Evolutionary conservation across 2,797 vertebrate genomes (phyloP), one percentile per base, ranked within the genome.

Genomic region (Pogoniulus pusillus): DNA sequence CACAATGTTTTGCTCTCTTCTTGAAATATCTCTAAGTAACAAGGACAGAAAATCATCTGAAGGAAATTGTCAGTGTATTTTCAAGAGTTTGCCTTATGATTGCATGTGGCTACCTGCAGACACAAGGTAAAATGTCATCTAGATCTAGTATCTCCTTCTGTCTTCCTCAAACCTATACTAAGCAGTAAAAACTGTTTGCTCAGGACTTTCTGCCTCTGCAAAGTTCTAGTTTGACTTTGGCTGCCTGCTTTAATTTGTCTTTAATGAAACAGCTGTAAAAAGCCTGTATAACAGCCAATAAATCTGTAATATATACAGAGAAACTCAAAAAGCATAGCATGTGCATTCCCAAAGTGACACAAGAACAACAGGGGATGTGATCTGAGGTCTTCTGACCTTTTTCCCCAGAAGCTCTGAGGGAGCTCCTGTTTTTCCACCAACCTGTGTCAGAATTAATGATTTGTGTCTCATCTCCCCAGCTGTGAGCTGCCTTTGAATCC

Each of bases 261-360:
- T 93, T 80, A 94, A 90, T 91, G 62, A 80, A 86, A 91, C 86
- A 63, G 41, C 90, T 79, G 53, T 85, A 82, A 89, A 85, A 82
- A 53, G 7, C 37, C 41, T 7, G 15, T 55, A 62, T 65, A 87
- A 51, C 60, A 84, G 70, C 57, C 71, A 66, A 23, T 88, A 86
- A 43, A 73, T 86, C 80, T 86, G 58, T 75, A 82, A 41, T 5
- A 27, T 8, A 7, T 23, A 82, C 0, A 5, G 49, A 41, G 70
- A 73, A 90, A 34, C 32, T 16, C 43, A 65, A 16, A 18, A 55
- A 72, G 78, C 80, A 54, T 24, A n/a, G 35, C 0, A 0, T 24
- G 12, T 20, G 26, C 3, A 0, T 60, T 76, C 68, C 74, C n/a
- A 17, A 60, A 79, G 82, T 59, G 87, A 79, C 37, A 3, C 1